These are phyloP conservation scores for Sebastes itinus DNA, from an alignment of 2,797 vertebrate species.

Conservation along the genomic window DNA sequence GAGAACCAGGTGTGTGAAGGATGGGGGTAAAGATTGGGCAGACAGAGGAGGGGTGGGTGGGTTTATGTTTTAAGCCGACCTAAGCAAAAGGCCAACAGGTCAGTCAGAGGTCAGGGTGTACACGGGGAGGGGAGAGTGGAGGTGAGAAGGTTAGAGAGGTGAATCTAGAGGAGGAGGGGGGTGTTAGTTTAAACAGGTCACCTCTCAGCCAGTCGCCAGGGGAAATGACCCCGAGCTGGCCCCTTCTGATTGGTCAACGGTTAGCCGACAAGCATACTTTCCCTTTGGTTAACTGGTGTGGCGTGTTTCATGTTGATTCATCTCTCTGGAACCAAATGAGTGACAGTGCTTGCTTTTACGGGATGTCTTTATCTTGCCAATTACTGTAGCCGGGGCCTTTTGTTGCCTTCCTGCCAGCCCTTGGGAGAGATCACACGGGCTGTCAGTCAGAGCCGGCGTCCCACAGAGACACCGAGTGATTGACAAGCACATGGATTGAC, in stretches of 20 bases:
- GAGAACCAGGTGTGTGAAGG: constrained; percentile 77
- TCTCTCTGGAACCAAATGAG: constrained; percentile 62
- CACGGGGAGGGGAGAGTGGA: constrained; percentile 45
- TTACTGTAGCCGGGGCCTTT: constrained; percentile 72
- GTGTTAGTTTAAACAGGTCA: constrained; percentile 80
- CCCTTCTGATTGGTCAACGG: constrained; percentile 60
- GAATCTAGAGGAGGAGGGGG: constrained; percentile 17
- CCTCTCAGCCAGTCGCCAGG: constrained; percentile 66
- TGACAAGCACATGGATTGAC: constrained; percentile 75
- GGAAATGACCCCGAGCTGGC: constrained; percentile 54
- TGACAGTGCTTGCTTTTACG: constrained; percentile 68
- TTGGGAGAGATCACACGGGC: constrained; percentile 79
- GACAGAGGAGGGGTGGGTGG: constrained; percentile 9
- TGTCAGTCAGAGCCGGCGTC: constrained; percentile 75
- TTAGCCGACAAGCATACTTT: constrained; percentile 59
- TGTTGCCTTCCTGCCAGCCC: constrained; percentile 72
- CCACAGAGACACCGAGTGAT: constrained; percentile 67
- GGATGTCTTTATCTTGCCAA: constrained; percentile 79
- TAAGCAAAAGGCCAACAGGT: constrained; percentile 67
- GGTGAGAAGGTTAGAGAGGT: constrained; percentile 70
- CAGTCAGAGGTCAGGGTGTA: constrained; percentile 58
- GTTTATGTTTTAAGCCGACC: constrained; percentile 54
- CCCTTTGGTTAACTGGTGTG: constrained; percentile 63
- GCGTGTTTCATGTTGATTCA: constrained; percentile 71
- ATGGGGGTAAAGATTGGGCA: constrained; percentile 45